phyloP scores from a whole-genome alignment of 2,797 vertebrate species.

The Paedocypris micromegethes region DNA sequence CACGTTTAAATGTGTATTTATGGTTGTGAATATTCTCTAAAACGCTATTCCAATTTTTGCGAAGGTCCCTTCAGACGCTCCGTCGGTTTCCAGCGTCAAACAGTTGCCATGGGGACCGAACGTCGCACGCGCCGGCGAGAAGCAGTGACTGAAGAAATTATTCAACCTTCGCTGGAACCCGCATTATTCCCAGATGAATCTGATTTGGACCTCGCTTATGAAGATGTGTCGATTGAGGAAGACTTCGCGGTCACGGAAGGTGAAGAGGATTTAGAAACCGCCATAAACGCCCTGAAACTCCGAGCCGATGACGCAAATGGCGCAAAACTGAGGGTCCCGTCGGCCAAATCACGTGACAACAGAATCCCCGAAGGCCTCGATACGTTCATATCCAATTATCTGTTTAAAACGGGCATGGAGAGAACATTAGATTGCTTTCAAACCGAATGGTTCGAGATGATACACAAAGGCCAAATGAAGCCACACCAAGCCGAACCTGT shows the following conservation, averaged over 20 bases:
- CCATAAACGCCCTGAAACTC: constrained; percentile 31
- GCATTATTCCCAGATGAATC: constrained; percentile 45
- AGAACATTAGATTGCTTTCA: constrained; percentile 86
- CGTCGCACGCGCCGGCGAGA: too few species aligned
- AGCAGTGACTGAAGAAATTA: too few species aligned
- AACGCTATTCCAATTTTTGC: too few species aligned
- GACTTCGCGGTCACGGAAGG: constrained; percentile 38
- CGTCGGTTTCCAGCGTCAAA: too few species aligned
- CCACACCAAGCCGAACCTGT: constrained; percentile 54
- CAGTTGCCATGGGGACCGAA: too few species aligned
- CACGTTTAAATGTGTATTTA: too few species aligned
- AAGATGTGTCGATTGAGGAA: constrained; percentile 42
- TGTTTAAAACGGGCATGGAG: constrained; percentile 79
- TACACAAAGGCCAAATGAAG: constrained; percentile 66
- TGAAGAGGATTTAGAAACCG: constrained; percentile 41
- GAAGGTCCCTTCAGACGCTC: too few species aligned
- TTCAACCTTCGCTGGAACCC: constrained; percentile 44
- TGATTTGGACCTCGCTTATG: constrained; percentile 45
- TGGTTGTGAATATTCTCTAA: too few species aligned
- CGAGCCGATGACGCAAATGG: neutral
- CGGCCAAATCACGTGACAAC: constrained; percentile 33
- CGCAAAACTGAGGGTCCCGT: constrained; percentile 1
- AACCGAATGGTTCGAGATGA: constrained; percentile 82
- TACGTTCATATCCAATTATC: constrained; percentile 83
- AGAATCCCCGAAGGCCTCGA: constrained; percentile 68